Conservation (phyloP, 2,113 vertebrate species). For the Rhinoptilus africanus region DNA sequence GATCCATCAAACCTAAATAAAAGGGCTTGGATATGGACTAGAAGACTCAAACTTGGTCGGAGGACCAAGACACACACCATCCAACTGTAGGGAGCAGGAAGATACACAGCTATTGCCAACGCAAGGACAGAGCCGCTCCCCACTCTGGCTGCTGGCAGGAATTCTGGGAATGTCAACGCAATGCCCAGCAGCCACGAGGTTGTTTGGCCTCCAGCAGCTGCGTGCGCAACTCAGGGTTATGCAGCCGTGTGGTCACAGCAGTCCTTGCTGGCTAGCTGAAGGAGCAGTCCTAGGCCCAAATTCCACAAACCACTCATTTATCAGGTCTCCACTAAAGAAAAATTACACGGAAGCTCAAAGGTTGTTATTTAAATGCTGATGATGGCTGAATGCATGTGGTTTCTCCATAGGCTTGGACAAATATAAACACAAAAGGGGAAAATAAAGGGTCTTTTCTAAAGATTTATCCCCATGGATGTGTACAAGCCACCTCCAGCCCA, state of each 20-base stretch:
- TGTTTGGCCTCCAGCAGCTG: background rate
- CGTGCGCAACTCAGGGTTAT: background rate
- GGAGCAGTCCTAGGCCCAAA: background rate
- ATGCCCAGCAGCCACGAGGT: background rate
- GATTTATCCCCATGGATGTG: background rate
- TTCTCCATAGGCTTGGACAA: background rate
- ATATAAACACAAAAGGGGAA: background rate
- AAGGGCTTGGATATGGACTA: background rate
- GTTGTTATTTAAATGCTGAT: background rate
- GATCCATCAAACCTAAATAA: background rate
- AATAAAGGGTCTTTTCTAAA: background rate
- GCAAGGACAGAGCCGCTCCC: no score
- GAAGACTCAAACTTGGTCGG: fast-evolving
- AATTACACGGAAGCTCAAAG: background rate
- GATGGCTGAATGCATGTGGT: background rate
- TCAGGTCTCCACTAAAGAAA: background rate
- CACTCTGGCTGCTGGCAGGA: background rate
- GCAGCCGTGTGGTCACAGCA: background rate
- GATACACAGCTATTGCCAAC: background rate
- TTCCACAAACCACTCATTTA: background rate
- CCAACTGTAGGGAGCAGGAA: background rate
- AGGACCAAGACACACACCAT: background rate
- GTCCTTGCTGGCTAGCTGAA: background rate
- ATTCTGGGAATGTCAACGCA: background rate
- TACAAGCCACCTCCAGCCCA: background rate